These are phyloP conservation scores for Porites rus DNA, from an alignment of 92 coral and sea anemone species.

Conservation along the genomic window DNA sequence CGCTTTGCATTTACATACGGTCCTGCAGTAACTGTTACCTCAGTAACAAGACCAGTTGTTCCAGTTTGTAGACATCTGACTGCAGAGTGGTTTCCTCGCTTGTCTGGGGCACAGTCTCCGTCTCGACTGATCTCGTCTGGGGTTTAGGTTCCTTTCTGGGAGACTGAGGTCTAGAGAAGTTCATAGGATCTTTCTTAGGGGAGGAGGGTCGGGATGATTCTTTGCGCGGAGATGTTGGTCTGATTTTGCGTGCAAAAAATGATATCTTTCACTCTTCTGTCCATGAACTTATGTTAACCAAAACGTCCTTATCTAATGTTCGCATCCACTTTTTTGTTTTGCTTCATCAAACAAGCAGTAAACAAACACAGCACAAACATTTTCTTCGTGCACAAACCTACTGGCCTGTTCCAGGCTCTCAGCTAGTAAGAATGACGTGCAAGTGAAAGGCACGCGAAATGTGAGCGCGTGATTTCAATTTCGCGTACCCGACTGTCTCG, in stretches of 20 bases:
- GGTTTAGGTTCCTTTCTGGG: slow-evolving; percentile 86
- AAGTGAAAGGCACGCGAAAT: neutral
- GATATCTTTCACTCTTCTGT: neutral
- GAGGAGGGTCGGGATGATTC: no score
- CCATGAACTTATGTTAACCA: no score
- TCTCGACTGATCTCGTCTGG: slow-evolving; percentile 87
- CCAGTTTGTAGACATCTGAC: slow-evolving; percentile 84
- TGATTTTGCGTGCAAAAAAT: slow-evolving; percentile 38
- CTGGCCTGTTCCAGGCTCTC: no score
- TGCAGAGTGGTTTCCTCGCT: slow-evolving; percentile 86
- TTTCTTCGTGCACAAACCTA: no score
- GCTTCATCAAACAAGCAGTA: no score
- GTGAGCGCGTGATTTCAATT: no score
- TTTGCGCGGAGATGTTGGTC: slow-evolving; percentile 31
- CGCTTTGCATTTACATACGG: neutral
- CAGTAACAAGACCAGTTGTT: slow-evolving; percentile 85
- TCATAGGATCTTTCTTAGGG: neutral
- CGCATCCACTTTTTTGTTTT: no score
- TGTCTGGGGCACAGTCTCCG: slow-evolving; percentile 92
- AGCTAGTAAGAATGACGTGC: no score
- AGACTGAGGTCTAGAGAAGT: slow-evolving; percentile 77
- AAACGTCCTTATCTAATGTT: no score
- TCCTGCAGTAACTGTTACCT: slow-evolving; percentile 60
- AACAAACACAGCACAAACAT: no score
- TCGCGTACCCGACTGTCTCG: no score